Base-by-base conservation (phyloP, 2,888 invertebrate species). In the Andrena haemorrhoa region DNA sequence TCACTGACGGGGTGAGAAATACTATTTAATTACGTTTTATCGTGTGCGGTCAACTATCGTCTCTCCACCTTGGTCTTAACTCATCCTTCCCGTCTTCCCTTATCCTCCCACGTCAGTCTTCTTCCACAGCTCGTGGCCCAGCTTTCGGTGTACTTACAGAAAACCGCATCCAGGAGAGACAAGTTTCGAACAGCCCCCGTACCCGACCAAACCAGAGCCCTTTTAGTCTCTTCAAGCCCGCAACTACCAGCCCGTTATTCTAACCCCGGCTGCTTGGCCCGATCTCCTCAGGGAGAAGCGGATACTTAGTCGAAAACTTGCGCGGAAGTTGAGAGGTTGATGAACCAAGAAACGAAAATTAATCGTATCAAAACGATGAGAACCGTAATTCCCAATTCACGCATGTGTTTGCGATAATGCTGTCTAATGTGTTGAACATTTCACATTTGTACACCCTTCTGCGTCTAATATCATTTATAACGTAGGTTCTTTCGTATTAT, bases 91-190 rank as follows among this genome's bases (percentile, higher is more conserved):
- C 51, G 7, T 7, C 33, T 60, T 41, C 75, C 29, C 23, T 49
- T 51, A 20, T 41, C 65, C 63, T 33, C 6, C 61, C 56, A 65
- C 74, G 60, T 72, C 64, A 63, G 73, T 60, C 75, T 83, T 85
- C 71, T 82, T 78, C 71, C 69, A 29, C 78, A 73, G 76, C 61
- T 79, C 51, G 69, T 80, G 75, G 68, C 78, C 68, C 69, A 69
- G 82, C 79, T 84, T 83, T 82, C 61, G 75, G 86, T 69, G 79
- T 80, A 82, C 80, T 85, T 72, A 82, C 77, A 78, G 86, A 87
- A 87, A 91, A 91, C 90, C 87, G 76, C 87, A 90, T 87, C 88
- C 73, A 84, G 83, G 79, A 84, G 86, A 79, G 84, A 82, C 86
- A 90, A 90, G 86, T 90, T 89, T 86, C 82, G 82, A 87, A 90